Evolutionary conservation across 2,797 vertebrate species (phyloP).

Genomic region (Pseudochaenichthys georgianus): DNA sequence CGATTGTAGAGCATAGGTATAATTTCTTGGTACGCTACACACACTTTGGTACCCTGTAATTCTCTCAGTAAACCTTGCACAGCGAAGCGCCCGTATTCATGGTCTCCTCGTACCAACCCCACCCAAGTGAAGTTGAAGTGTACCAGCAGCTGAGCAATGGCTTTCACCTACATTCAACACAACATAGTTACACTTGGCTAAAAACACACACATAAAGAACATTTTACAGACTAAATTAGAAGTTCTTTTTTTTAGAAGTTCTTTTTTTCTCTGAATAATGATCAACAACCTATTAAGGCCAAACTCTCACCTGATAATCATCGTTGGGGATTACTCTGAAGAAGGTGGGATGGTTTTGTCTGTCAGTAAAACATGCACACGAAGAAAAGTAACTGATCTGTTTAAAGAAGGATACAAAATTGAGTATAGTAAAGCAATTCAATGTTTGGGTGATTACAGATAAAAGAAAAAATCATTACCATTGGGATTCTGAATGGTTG

Average conservation of each 20-base stretch:
- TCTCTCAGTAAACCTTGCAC: constrained; percentile 81
- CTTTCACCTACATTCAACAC: constrained; percentile 75
- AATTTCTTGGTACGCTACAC: constrained; percentile 83
- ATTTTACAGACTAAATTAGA: not conserved
- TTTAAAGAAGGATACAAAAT: not conserved
- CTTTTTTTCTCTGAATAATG: not conserved
- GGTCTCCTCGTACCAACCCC: constrained; percentile 81
- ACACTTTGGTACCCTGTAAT: constrained; percentile 75
- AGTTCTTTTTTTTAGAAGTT: too few relatives aligned
- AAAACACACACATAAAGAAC: not conserved
- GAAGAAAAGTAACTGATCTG: constrained; percentile 87
- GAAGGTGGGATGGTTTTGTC: constrained; percentile 80
- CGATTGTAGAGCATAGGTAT: constrained; percentile 81
- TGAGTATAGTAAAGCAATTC: not conserved
- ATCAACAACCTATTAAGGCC: not conserved
- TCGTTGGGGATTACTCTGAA: constrained; percentile 86
- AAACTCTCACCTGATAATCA: constrained; percentile 77
- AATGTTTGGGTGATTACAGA: not conserved
- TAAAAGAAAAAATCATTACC: constrained; percentile 53
- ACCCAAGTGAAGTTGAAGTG: constrained; percentile 84
- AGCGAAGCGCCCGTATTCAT: constrained; percentile 84
- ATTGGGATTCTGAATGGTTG: constrained; percentile 83
- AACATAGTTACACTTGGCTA: not conserved
- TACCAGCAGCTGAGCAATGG: constrained; percentile 80
- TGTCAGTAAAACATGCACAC: constrained; percentile 83